Base-by-base conservation (phyloP, 2,797 vertebrate species). In the Urosaurus nigricauda region DNA sequence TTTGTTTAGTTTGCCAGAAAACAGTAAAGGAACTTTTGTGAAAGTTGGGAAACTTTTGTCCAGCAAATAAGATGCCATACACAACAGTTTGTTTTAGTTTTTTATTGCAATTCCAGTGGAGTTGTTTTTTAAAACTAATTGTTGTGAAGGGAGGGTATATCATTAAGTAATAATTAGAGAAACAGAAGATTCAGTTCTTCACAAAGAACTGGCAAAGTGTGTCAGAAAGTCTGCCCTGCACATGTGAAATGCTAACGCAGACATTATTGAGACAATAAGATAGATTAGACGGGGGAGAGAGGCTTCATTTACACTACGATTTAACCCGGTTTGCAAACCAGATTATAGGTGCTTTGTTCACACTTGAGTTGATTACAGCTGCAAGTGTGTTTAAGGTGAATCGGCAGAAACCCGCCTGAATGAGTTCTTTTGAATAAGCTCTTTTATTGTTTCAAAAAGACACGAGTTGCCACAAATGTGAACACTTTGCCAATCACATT, bases 1-100 rank as follows among this genome's bases (percentile, higher is more conserved):
- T 26, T 29, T 74, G n/a, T n/a, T n/a, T n/a, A n/a, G n/a, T n/a
- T n/a, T n/a, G n/a, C 71, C 74, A 78, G 47, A 65, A 86, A 86
- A 47, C 26, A 86, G 47, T 60, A 37, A 29, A 53, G n/a, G 35
- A 4, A 70, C n/a, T 70, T 53, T 5, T 0, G 35, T 19, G 37
- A 5, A 73, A 3, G 71, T 16, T 37, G 16, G 32, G 3, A 17
- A 37, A 37, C n/a, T 73, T 73, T 37, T 73, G 68, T 4, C 32
- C 29, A 32, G 12, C 14, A 19, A 37, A 6, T 35, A 17, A 37
- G 71, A 21, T 17, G 13, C 71, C 5, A 4, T 73, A 19, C 71
- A 37, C 35, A 37, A 21, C 71, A 73, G 2, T 73, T 37, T 2
- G 16, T 5, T 6, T 73, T 7, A 13, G 47, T 29, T 26, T 70